Base-by-base conservation (phyloP, 2,797 vertebrate genomes). In the Chanos chanos region DNA sequence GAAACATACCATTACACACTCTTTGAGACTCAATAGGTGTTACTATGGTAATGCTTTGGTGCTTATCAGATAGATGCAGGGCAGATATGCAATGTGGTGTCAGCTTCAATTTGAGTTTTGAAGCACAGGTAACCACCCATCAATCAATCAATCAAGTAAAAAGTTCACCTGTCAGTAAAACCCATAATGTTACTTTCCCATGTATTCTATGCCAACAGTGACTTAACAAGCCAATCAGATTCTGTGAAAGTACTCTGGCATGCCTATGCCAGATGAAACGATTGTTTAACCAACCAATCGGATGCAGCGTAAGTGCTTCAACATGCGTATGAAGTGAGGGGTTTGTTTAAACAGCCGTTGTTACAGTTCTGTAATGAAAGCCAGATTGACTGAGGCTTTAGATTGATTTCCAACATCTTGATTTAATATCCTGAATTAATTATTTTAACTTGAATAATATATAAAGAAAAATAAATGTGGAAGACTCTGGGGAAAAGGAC, bases 371-470 rank as follows among this genome's bases (percentile, higher is more conserved):
- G 39, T 87, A 89, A 91, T 88, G 81, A 84, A 86, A 88, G 75
- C 71, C 88, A 90, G 84, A 80, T 72, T 77, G 79, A 77, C 79
- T 83, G 75, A 74, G 76, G 77, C 74, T 81, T 84, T 85, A 84
- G 88, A 89, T 88, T 87, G 83, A 89, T 89, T 91, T 90, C 86
- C 86, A 84, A 86, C 89, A 90, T 90, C 87, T 90, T 90, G 88
- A 86, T 88, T 86, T 88, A 85, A 91, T 91, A 89, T 91, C 89
- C 89, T 89, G 88, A 90, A 89, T 89, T 88, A 89, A 91, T 90
- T 87, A 89, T 85, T 88, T 84, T 80, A 85, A 89, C 84, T 85
- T 89, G 88, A 89, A 90, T 90, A 88, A 91, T 88, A 89, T 88
- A 89, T 89, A 81, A 86, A 88, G 83, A 83, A 85, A 88, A 89